Conservation (phyloP, 2,113 vertebrate genomes). For the Pygoscelis adeliae region DNA sequence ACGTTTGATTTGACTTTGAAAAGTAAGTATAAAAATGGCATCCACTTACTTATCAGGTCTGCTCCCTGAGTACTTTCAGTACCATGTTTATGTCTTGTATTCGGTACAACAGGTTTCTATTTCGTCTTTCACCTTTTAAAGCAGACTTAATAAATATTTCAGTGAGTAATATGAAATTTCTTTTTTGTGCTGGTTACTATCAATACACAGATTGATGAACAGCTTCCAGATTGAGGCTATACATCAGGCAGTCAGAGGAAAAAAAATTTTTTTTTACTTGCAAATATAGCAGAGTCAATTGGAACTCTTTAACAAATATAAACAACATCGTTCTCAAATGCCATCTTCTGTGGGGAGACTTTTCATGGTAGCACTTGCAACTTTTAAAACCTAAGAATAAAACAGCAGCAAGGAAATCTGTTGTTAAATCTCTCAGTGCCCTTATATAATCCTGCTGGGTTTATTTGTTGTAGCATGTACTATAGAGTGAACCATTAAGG, state of each 20-base stretch:
- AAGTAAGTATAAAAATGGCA: conserved; percentile 3
- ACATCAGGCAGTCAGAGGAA: not conserved
- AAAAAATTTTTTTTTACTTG: not conserved
- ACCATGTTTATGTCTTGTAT: not conserved
- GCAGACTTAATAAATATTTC: conserved; percentile 17
- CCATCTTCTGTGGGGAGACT: not conserved
- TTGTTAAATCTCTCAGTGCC: not conserved
- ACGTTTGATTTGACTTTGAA: conserved; percentile 25
- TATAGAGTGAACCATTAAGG: not conserved
- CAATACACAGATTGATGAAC: not conserved
- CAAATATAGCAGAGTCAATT: not conserved
- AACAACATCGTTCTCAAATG: not conserved
- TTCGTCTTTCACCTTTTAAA: not conserved
- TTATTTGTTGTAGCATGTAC: not conserved
- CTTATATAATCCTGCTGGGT: not conserved
- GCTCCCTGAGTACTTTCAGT: not conserved
- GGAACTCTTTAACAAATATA: not conserved
- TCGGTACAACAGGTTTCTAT: not conserved
- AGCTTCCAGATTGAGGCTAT: not conserved
- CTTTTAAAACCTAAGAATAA: not conserved
- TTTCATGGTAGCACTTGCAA: not conserved
- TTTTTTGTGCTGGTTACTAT: not conserved
- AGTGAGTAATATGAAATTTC: conserved; percentile 14
- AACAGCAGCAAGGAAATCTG: not conserved
- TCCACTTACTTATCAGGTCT: not conserved